Conservation (phyloP, 92 coral and sea anemone genomes). For the Epizoanthus stellaris region DNA sequence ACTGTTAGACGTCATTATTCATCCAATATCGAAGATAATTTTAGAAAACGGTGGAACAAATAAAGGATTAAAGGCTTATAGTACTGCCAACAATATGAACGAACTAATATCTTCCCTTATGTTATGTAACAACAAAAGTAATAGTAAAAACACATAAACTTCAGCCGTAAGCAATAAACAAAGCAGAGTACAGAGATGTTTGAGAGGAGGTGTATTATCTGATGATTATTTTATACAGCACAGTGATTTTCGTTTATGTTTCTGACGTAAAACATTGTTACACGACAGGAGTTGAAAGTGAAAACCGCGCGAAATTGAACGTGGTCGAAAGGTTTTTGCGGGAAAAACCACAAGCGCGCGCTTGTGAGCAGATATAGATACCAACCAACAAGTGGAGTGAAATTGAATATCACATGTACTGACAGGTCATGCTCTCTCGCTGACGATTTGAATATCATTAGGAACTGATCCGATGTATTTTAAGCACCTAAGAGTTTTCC, state of each 20-base stretch:
- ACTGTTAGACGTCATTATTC: not conserved
- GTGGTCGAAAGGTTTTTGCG: not conserved
- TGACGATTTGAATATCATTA: slow-evolving; percentile 22
- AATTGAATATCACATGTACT: not conserved
- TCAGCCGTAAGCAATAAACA: not conserved
- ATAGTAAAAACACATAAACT: not conserved
- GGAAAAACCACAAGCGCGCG: slow-evolving; percentile 1
- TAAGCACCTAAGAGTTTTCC: slow-evolving; percentile 2
- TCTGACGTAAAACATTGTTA: not conserved
- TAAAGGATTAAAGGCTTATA: slow-evolving; percentile 37
- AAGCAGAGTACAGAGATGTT: not conserved
- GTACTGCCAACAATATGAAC: slow-evolving; percentile 35
- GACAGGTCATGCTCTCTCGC: slow-evolving; percentile 22
- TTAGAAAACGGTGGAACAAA: slow-evolving; percentile 31
- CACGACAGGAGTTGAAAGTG: not conserved
- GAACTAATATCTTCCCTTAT: not conserved
- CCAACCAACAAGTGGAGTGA: not conserved
- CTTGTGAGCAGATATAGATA: slow-evolving; percentile 9
- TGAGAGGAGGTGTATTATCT: not conserved
- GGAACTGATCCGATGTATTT: slow-evolving; percentile 18
- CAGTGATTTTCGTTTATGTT: not conserved
- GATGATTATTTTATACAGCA: not conserved
- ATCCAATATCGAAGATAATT: slow-evolving; percentile 2
- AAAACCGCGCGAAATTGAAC: too few relatives aligned
- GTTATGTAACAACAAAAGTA: not conserved